A percentile compares a stretch with the other conserved stretches of the same genome.
Conservation (phyloP, 2,797 vertebrate species). For the Neoniphon sammara region DNA sequence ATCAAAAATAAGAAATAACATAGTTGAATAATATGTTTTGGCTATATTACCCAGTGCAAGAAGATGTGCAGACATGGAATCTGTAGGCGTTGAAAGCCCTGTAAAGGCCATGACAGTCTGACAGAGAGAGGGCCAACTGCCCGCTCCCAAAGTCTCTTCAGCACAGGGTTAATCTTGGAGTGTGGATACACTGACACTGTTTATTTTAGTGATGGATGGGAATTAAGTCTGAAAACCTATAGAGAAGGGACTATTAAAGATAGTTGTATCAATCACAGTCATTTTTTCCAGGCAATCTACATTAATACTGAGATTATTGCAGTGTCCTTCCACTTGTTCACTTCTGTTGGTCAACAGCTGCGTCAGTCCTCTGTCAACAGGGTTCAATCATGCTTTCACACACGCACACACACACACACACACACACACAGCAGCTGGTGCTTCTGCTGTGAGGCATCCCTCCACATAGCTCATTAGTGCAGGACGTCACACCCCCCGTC, state of each 20-base stretch:
- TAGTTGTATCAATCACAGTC: background rate
- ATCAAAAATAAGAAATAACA: no score
- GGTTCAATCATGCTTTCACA: slow-evolving; percentile 35
- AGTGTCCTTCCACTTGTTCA: background rate
- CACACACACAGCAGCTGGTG: slow-evolving; percentile 38
- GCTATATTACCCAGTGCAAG: background rate
- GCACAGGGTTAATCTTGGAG: no score
- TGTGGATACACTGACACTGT: background rate
- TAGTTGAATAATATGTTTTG: background rate
- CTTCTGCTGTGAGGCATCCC: background rate
- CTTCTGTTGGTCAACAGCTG: slow-evolving; percentile 54
- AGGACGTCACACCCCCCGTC: slow-evolving; percentile 15
- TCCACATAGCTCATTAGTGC: slow-evolving; percentile 42
- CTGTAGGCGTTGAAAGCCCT: slow-evolving; percentile 34
- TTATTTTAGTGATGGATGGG: background rate
- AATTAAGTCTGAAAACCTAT: background rate
- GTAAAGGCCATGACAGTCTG: slow-evolving; percentile 29
- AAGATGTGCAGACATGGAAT: slow-evolving; percentile 4
- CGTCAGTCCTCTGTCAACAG: slow-evolving; percentile 54
- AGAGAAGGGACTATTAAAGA: background rate
- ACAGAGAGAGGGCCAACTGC: background rate
- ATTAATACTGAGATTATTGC: background rate
- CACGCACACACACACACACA: slow-evolving; percentile 6
- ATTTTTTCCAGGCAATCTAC: background rate
- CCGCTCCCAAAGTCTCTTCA: background rate